Conservation (phyloP, 2,888 invertebrate genomes). For the Drosophila flavopinicola region DNA sequence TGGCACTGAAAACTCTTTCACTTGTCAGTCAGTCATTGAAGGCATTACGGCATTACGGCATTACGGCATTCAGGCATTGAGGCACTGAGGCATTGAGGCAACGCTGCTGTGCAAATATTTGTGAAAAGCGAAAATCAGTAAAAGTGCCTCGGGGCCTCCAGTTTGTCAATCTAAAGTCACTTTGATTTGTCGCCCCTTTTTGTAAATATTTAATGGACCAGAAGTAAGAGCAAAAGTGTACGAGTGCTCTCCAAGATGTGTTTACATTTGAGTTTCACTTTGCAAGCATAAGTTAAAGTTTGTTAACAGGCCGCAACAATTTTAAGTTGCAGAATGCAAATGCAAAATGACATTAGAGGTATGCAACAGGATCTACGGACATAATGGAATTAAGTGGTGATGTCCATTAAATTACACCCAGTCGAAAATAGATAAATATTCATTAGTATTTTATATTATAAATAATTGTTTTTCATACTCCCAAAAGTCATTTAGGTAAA, state of each 20-base stretch:
- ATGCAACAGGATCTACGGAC: not conserved
- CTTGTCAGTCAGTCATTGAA: slow-evolving; percentile 6
- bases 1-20: slow-evolving; percentile 60
- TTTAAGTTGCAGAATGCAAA: not conserved
- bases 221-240: slow-evolving; percentile 50
- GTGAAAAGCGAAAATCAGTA: slow-evolving; percentile 66
- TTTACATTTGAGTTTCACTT: slow-evolving; percentile 39
- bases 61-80: slow-evolving; percentile 8
- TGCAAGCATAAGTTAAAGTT: slow-evolving; percentile 27
- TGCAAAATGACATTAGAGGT: not conserved
- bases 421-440: too few species aligned
- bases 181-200: slow-evolving; percentile 70
- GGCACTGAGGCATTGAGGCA: slow-evolving; percentile 37
- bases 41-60: slow-evolving; percentile 30
- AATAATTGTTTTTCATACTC: too few species aligned
- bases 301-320: not conserved
- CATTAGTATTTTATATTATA: too few species aligned
- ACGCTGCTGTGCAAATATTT: slow-evolving; percentile 68
- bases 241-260: slow-evolving; percentile 31
- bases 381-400: too few species aligned
- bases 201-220: slow-evolving; percentile 76
- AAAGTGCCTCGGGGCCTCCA: slow-evolving; percentile 50
- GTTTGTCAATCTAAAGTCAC: slow-evolving; percentile 64
- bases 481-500: too few species aligned
- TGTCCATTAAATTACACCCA: too few species aligned